Conservation (phyloP, 2,113 vertebrate genomes). For the Cichladusa arquata region DNA sequence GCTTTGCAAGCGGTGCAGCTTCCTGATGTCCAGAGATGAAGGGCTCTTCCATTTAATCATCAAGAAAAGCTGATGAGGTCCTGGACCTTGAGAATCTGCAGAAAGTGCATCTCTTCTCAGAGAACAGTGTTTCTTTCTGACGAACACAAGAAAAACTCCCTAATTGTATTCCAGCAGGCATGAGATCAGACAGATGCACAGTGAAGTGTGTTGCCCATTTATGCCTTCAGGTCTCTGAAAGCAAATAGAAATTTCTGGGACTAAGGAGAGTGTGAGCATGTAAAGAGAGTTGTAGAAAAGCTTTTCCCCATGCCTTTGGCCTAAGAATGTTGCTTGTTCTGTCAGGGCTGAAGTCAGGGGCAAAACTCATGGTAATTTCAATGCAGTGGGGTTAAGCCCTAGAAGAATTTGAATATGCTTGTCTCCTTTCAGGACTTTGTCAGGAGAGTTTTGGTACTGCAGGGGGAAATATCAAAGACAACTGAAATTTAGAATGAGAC, state of each 20-base stretch:
- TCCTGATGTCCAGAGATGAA: background rate
- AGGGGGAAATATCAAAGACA: background rate
- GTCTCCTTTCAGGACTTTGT: constrained; percentile 28
- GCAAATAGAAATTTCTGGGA: background rate
- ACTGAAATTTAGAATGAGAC: background rate
- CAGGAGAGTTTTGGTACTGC: background rate
- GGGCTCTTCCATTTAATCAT: background rate
- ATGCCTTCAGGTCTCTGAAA: background rate
- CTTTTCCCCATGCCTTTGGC: background rate
- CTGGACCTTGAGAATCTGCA: background rate
- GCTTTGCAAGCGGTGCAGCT: background rate
- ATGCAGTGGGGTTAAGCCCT: background rate
- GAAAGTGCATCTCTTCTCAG: background rate
- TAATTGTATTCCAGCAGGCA: background rate
- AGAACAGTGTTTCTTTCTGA: background rate
- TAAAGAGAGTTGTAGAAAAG: constrained; percentile 13
- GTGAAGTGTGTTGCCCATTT: fast-evolving
- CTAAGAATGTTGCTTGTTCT: background rate
- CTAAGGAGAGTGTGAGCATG: background rate
- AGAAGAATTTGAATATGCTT: constrained; percentile 10
- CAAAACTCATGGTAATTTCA: constrained; percentile 23
- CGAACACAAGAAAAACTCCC: fast-evolving
- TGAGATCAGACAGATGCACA: background rate
- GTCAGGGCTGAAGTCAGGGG: constrained; percentile 52
- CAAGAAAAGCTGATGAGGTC: fast-evolving